A percentile compares a stretch with the other conserved stretches of the same genome.
These are phyloP conservation scores for Coccyzus lansbergi DNA, from an alignment of 2,797 vertebrate genomes.

Conservation along the genomic window DNA sequence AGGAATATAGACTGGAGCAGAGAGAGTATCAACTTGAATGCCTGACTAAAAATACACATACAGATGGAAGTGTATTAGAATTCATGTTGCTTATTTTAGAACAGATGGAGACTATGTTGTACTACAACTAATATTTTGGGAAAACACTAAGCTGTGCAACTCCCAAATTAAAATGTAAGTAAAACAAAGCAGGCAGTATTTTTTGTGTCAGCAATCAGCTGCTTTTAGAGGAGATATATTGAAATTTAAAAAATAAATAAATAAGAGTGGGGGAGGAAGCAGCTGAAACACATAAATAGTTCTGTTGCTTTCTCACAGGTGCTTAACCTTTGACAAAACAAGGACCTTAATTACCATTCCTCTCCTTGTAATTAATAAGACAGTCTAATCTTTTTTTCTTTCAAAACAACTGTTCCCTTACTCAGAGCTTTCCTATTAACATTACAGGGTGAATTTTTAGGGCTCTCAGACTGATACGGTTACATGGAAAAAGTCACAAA, in stretches of 20 bases:
- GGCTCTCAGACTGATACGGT: background rate
- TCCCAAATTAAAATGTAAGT: background rate
- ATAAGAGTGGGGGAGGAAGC: fast-evolving
- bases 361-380: background rate
- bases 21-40: constrained; percentile 17
- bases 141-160: constrained; percentile 7
- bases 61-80: constrained; percentile 26
- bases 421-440: background rate
- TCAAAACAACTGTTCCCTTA: background rate
- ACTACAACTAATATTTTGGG: constrained; percentile 12
- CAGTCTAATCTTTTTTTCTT: background rate
- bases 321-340: background rate
- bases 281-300: background rate
- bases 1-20: background rate
- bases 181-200: background rate
- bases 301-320: background rate
- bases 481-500: background rate
- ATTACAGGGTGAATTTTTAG: background rate
- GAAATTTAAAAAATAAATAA: too few relatives aligned
- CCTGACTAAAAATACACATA: background rate
- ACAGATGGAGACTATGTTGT: constrained; percentile 31
- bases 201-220: background rate
- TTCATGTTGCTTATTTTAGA: constrained; percentile 7
- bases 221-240: background rate
- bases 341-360: background rate